These are phyloP conservation scores for Squalus acanthias DNA, from an alignment of 2,797 vertebrate genomes.

Conservation along the genomic window DNA sequence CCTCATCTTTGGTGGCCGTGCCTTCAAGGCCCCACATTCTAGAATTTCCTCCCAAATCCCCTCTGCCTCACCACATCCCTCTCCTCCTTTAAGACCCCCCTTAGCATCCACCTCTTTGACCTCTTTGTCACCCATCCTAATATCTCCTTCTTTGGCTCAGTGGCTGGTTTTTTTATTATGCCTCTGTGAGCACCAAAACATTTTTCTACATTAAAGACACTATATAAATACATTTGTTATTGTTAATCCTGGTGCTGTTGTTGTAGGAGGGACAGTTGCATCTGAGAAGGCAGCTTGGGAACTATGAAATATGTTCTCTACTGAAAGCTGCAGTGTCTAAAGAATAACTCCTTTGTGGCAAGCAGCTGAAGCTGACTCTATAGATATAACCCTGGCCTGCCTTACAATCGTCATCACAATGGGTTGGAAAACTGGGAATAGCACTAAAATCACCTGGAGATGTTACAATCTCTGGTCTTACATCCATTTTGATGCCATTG, in stretches of 20 bases:
- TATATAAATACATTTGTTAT: background rate
- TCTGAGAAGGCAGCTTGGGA: background rate
- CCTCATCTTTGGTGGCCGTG: background rate
- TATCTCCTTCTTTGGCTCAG: background rate
- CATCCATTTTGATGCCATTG: background rate
- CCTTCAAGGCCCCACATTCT: background rate
- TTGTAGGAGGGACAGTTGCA: background rate
- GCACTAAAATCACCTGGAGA: background rate
- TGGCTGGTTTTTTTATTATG: background rate
- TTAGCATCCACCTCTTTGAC: background rate
- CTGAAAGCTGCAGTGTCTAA: background rate
- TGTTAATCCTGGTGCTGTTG: background rate
- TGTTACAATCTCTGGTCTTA: background rate
- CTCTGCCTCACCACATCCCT: background rate
- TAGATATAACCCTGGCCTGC: background rate
- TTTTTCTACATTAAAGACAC: background rate
- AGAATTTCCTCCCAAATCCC: background rate
- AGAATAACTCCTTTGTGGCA: background rate
- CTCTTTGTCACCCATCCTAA: background rate
- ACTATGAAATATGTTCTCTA: background rate
- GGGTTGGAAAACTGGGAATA: background rate
- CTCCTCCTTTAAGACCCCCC: background rate
- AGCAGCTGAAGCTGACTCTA: background rate
- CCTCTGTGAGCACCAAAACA: background rate
- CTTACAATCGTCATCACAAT: background rate